Evolutionary conservation across 2,888 invertebrate species (phyloP), one percentile per base, ranked within the genome.

Genomic region (Cepaea hortensis): DNA sequence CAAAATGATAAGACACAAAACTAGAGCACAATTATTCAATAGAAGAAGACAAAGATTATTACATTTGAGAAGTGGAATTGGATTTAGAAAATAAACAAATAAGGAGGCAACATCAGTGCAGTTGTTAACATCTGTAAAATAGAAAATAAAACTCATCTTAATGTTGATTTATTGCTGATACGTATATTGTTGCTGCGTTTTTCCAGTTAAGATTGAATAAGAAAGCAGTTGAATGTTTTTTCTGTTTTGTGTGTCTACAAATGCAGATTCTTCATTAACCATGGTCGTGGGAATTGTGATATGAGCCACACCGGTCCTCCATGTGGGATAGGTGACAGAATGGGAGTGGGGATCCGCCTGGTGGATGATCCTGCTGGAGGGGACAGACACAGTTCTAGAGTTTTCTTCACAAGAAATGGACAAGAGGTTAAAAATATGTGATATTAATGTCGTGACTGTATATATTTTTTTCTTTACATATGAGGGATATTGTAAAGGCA

Each of bases 351-450:
- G 18, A 48, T 88, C 46, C 75, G 81, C 3, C 46, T 65, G 23
- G 20, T 84, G 6, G 86, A 85, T 50, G 81, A 81, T n/a, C 87
- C 81, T 46, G 79, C 84, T 7, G 75, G 81, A 35, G 85, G 85
- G 3, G 81, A 81, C 65, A 61, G 81, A 50, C 83, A 65, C 46
- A 76, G 75, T 50, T 80, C 68, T 62, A 72, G 81, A 75, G 94
- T 95, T 55, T 95, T 95, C 92, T 95, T 95, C 91, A 95, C 95
- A 48, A 92, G 93, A 86, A 95, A 95, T 91, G 94, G 95, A 55
- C 94, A 94, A 91, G 95, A 95, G 94, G 95, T 95, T 90, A 81
- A 88, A 23, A n/a, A 20, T 70, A 6, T 62, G 13, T 48, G 15
- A 9, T 20, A 80, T 9, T 20, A 15, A 35, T 82, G 55, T 46